These are phyloP conservation scores for Neomicropteryx cornuta DNA, from an alignment of 1,140 invertebrate genomes.

Conservation along the genomic window DNA sequence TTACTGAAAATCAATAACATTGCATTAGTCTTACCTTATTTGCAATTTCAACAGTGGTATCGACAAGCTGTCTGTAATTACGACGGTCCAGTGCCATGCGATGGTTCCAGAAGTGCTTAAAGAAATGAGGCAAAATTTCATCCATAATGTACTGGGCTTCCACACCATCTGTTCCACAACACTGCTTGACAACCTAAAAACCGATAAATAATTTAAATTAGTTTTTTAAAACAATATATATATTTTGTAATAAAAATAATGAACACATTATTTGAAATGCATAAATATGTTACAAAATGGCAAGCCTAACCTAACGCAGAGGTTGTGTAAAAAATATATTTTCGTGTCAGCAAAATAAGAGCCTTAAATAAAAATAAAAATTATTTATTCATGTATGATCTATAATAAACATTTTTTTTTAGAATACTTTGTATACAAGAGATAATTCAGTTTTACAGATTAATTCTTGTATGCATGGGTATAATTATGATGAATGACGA, in stretches of 20 bases:
- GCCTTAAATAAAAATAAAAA: conserved; percentile 6
- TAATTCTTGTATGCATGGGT: too few relatives aligned
- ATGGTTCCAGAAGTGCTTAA: conserved; percentile 99
- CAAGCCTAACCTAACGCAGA: too few relatives aligned
- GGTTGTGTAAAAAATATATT: too few relatives aligned
- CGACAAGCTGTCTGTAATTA: conserved; percentile 96
- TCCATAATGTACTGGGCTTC: conserved; percentile 99
- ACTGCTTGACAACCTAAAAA: conserved; percentile 95
- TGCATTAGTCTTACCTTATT: conserved; percentile 59
- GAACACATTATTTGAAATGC: too few relatives aligned
- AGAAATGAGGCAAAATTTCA: conserved; percentile 97
- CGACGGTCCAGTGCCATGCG: conserved; percentile 96
- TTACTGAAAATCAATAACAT: background rate
- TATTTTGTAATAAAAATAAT: too few relatives aligned
- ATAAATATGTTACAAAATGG: too few relatives aligned
- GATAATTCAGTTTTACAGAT: background rate
- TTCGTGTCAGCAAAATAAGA: too few relatives aligned
- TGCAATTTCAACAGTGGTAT: conserved; percentile 99
- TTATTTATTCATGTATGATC: too few relatives aligned
- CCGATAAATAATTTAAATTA: too few relatives aligned
- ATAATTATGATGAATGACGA: too few relatives aligned
- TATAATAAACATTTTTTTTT: conserved; percentile 6
- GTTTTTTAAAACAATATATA: too few relatives aligned
- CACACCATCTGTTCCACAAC: conserved; percentile 99
- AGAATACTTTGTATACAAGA: conserved; percentile 5